Evolutionary conservation across 2,113 vertebrate genomes (phyloP).

Genomic region (Tonatia bakeri): DNA sequence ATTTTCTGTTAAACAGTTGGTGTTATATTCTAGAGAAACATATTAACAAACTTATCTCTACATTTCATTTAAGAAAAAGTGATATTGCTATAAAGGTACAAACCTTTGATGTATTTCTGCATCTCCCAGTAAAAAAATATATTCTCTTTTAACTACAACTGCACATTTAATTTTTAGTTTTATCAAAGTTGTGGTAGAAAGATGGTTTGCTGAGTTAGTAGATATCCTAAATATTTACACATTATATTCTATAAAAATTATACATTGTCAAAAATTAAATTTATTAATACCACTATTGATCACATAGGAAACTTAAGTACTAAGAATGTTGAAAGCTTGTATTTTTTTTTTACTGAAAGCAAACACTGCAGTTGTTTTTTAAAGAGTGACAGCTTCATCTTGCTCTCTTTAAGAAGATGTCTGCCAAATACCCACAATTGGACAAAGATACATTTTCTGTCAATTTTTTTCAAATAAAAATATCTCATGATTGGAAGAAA

Average conservation of each 20-base stretch:
- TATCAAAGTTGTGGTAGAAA: not conserved
- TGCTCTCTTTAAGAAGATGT: not conserved
- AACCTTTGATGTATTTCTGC: not conserved
- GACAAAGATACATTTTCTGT: not conserved
- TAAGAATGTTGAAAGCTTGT: not conserved
- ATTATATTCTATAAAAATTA: not conserved
- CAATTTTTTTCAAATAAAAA: not conserved
- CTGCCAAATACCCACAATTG: not conserved
- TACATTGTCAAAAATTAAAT: not conserved
- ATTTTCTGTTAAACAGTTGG: not conserved
- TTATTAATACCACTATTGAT: not conserved
- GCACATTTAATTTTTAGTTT: not conserved
- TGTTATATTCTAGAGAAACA: not conserved
- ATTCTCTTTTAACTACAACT: not conserved
- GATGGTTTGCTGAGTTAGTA: not conserved
- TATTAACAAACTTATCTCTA: not conserved
- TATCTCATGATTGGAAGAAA: not conserved
- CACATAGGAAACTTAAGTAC: not conserved
- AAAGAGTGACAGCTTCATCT: not conserved
- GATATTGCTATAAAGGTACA: not conserved
- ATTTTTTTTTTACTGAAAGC: not conserved
- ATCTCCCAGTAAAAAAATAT: not conserved
- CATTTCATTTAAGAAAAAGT: no score
- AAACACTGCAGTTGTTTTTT: not conserved
- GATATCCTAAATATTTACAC: not conserved